Conservation (phyloP, 2,113 vertebrate genomes). For the Osmerus eperlanus region DNA sequence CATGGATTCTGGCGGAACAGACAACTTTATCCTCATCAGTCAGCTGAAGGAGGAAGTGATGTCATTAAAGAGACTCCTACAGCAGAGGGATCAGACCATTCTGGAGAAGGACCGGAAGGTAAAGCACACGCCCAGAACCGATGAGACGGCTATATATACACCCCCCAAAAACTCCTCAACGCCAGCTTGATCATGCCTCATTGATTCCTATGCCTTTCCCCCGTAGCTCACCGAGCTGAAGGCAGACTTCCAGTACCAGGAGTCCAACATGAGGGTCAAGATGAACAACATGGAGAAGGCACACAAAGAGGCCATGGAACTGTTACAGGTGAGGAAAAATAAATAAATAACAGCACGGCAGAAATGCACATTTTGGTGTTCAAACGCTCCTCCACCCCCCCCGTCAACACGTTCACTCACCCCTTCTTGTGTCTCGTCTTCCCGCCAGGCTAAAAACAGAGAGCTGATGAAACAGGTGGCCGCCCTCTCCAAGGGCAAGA, state of each 20-base stretch:
- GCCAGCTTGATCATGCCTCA: neutral
- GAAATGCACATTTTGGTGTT: too few species aligned
- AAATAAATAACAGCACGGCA: too few species aligned
- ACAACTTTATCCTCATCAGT: constrained; percentile 99
- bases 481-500: constrained; percentile 97
- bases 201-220: constrained; percentile 8
- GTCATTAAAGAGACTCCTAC: constrained; percentile 94
- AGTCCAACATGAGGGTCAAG: constrained; percentile 95
- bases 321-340: constrained; percentile 79
- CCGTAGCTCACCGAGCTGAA: constrained; percentile 92
- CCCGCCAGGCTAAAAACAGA: constrained; percentile 91
- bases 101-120: constrained; percentile 98
- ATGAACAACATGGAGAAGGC: constrained; percentile 99
- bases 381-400: too few species aligned
- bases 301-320: constrained; percentile 96
- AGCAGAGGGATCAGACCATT: constrained; percentile 97
- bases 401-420: too few species aligned
- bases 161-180: neutral
- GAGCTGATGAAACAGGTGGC: constrained; percentile 98
- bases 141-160: too few species aligned
- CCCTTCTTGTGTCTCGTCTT: constrained; percentile 31
- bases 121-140: neutral
- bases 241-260: constrained; percentile 98
- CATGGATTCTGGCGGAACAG: constrained; percentile 95
- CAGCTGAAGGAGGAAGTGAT: constrained; percentile 99